A percentile compares a stretch with the other conserved stretches of the same genome.
Evolutionary conservation across 92 coral and sea anemone species (phyloP).

Genomic region (Muricea muricata): DNA sequence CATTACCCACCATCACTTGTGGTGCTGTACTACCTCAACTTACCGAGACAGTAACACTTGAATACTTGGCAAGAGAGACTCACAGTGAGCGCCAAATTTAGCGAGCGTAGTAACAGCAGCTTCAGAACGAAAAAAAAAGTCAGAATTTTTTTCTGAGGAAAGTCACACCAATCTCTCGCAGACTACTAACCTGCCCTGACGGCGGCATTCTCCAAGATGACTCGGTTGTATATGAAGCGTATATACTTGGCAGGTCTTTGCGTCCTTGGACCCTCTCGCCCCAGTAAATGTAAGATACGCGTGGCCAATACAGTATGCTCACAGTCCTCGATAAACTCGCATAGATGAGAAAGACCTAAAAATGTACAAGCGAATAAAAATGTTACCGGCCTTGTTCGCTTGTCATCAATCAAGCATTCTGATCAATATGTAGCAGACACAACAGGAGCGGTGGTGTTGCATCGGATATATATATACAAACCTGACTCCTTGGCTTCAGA

Average conservation of each 20-base stretch:
- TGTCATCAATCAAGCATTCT: no score
- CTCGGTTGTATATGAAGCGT: conserved; percentile 94
- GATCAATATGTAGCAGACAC: no score
- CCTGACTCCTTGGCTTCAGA: conserved; percentile 98
- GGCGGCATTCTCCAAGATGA: conserved; percentile 96
- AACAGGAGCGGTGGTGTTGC: no score
- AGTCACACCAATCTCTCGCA: no score
- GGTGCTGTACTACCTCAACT: no score
- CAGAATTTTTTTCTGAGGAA: background rate
- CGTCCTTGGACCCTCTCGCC: conserved; percentile 97
- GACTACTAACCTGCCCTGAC: conserved; percentile 85
- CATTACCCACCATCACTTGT: no score
- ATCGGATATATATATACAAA: no score
- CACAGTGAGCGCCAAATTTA: conserved; percentile 99
- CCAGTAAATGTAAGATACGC: conserved; percentile 93
- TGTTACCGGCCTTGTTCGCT: no score
- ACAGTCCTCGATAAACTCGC: conserved; percentile 99
- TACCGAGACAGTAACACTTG: conserved; percentile 92
- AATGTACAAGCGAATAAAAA: no score
- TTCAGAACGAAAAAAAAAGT: conserved; percentile 14
- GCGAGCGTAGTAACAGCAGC: conserved; percentile 99
- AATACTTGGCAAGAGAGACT: conserved; percentile 85
- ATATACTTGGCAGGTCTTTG: conserved; percentile 94
- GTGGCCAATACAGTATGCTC: conserved; percentile 98
- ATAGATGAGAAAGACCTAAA: conserved; percentile 93